These are phyloP conservation scores for Otus sunia DNA, from an alignment of 2,113 vertebrate genomes.

Conservation along the genomic window DNA sequence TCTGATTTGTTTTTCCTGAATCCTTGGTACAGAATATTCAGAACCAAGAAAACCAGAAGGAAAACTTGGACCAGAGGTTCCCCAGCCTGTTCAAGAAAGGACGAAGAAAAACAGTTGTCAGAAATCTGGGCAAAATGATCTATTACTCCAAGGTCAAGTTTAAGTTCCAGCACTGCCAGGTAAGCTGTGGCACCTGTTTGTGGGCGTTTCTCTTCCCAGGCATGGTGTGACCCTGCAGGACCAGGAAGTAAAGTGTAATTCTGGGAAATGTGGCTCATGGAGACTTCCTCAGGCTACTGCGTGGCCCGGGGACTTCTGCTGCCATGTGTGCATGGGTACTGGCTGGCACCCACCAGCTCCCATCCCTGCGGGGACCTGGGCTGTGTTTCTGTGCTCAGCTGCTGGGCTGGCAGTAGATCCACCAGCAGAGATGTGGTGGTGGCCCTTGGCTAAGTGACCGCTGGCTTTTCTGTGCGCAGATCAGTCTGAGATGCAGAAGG, in stretches of 20 bases:
- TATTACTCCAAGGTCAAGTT: conserved; percentile 95
- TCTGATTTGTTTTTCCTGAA: not conserved
- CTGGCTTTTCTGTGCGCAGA: not conserved
- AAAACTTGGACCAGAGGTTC: conserved; percentile 83
- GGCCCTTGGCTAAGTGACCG: not conserved
- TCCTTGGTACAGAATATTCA: conserved; percentile 31
- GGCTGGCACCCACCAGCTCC: not conserved
- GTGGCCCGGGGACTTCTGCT: not conserved
- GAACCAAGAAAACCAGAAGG: conserved; percentile 70
- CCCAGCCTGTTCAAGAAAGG: conserved; percentile 75
- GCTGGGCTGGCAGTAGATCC: not conserved
- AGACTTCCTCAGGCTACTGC: not conserved
- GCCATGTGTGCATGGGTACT: rapidly evolving
- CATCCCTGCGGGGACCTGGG: not conserved
- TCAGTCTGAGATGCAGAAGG: not conserved
- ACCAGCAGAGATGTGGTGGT: not conserved
- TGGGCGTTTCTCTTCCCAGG: not conserved
- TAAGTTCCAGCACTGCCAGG: conserved; percentile 90
- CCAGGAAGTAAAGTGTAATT: not conserved
- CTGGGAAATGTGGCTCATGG: not conserved
- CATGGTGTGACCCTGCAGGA: rapidly evolving
- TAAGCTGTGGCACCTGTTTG: conserved; percentile 13
- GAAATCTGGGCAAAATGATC: conserved; percentile 89
- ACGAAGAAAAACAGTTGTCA: conserved; percentile 70
- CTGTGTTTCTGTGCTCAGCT: rapidly evolving